Base-by-base conservation (phyloP, 1,140 invertebrate genomes). In the Lineus longissimus region DNA sequence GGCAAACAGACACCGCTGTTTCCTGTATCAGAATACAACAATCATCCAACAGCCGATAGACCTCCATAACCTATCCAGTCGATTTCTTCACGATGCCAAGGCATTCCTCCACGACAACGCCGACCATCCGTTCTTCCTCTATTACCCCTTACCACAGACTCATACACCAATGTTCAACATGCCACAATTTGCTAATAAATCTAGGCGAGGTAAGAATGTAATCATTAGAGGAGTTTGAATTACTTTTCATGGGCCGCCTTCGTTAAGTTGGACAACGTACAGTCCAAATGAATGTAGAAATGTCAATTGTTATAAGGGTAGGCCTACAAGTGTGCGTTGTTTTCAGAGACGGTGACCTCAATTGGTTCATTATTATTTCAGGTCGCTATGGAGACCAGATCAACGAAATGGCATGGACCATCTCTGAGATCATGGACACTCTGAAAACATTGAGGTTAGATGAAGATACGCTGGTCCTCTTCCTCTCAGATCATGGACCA, bases 401-500 rank as follows among this genome's bases (percentile, higher is more conserved):
- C 23, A 77, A 77, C 54, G 75, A 77, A 58, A 77, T 77, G 75
- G 71, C 75, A 4, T 77, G 75, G 75, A 74, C 75, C 15, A 75
- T 79, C 2, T 77, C 76, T 22, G 67, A 76, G 36, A 68, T 78
- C 2, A 57, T 76, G 17, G 55, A 62, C 22, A 67, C 66, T 47
- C 55, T 78, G 15, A 64, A 62, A 22, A 33, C 55, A 22, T 25
- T 67, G 29, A 61, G 56, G 31, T 70, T 73, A 33, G 70, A 68
- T 36, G 64, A 71, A 22, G 63, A 72, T 23, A 72, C 70, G 9
- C 36, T 72, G 33, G 70, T 72, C 9, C 62, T 76, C 9, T 70
- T 77, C 43, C 76, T 79, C 76, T 77, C 75, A 23, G 75, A 77
- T 55, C 75, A 77, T 57, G 75, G 75, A 22, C 75, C 75, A 11